Conservation (phyloP, 2,113 vertebrate species). For the Tapirus terrestris region DNA sequence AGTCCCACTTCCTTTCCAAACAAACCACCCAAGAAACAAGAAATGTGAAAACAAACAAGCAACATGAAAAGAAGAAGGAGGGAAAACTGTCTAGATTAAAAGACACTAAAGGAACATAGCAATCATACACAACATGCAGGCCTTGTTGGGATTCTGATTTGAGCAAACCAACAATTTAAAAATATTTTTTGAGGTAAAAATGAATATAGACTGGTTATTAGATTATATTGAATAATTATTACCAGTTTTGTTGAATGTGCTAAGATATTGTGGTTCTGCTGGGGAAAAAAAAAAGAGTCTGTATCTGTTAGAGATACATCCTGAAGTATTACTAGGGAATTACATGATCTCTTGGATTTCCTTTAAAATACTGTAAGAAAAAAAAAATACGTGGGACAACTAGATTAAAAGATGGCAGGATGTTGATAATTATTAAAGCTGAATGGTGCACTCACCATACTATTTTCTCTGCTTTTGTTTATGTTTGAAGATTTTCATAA, state of each 20-base stretch:
- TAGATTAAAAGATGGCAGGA: not conserved
- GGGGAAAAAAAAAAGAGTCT: not conserved
- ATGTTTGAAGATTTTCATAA: not conserved
- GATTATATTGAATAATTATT: not conserved
- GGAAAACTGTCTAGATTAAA: not conserved
- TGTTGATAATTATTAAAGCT: not conserved
- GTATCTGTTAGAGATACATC: not conserved
- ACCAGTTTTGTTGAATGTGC: not conserved
- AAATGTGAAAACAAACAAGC: not conserved
- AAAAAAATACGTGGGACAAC: not conserved
- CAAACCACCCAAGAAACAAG: not conserved
- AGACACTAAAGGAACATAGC: not conserved
- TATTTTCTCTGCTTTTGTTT: not conserved
- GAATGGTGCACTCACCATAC: not conserved
- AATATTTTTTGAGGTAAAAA: not conserved
- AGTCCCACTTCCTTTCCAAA: not conserved
- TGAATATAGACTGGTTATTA: not conserved
- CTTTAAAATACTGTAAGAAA: not conserved
- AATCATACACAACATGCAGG: not conserved
- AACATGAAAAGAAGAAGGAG: not conserved
- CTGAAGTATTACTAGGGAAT: not conserved
- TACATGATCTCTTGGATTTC: not conserved
- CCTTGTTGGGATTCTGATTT: not conserved
- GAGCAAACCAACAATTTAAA: not conserved
- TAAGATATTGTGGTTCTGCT: not conserved